These are phyloP conservation scores for Aphrocallistes beatrix DNA, from an alignment of 37 sponge, comb jelly and placozoan genomes.

Conservation along the genomic window DNA sequence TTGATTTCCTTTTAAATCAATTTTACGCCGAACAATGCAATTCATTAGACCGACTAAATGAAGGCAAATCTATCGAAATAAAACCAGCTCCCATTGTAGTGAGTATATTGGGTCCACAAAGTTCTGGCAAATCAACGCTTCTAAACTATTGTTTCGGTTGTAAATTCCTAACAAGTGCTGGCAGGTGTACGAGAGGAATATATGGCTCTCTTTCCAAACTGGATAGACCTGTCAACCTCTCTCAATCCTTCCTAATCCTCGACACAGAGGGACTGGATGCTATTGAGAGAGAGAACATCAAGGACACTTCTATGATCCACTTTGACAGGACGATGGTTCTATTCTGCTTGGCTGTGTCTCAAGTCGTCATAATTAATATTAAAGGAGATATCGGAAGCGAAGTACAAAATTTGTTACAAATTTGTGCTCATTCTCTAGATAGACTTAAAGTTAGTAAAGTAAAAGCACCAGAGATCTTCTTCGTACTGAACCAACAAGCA, in stretches of 20 bases:
- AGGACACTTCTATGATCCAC: background rate
- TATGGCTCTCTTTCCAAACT: background rate
- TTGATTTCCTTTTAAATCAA: background rate
- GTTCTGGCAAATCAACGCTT: background rate
- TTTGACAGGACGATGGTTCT: constrained; percentile 12
- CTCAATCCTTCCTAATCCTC: background rate
- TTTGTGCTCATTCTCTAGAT: background rate
- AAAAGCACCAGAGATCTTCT: background rate
- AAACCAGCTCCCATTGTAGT: background rate
- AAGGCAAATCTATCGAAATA: background rate
- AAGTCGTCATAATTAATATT: background rate
- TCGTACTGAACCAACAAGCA: constrained; percentile 17
- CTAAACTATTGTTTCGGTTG: background rate
- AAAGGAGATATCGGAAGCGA: background rate
- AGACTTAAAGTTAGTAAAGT: constrained; percentile 1
- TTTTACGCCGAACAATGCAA: background rate
- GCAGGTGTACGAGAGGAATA: background rate
- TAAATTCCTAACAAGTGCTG: background rate
- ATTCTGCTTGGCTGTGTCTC: constrained; percentile 8
- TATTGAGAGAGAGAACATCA: background rate
- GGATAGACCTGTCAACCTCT: background rate
- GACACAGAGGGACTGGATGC: background rate
- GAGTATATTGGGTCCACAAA: background rate
- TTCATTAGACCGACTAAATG: background rate
- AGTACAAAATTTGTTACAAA: background rate